Evolutionary conservation across 2,888 invertebrate species (phyloP).

Genomic region (Eilema griseolum): DNA sequence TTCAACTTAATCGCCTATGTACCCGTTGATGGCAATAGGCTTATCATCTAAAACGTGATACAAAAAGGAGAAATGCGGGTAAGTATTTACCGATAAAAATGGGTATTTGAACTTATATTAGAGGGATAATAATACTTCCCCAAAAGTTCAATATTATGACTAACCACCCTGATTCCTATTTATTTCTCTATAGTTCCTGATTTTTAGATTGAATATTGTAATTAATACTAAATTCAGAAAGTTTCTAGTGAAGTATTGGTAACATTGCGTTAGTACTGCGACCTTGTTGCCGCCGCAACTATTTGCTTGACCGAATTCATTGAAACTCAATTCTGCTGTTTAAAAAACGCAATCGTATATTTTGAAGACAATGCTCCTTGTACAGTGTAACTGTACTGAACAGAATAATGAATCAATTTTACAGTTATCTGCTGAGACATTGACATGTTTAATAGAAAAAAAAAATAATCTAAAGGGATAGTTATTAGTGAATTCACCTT

Average conservation of each 20-base stretch:
- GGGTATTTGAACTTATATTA: no score
- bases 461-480: constrained; percentile 15
- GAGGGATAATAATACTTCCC: background rate
- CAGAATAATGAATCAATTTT: constrained; percentile 32
- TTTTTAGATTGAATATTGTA: constrained; percentile 42
- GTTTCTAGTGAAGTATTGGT: constrained; percentile 56
- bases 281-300: constrained; percentile 66
- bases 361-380: constrained; percentile 49
- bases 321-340: constrained; percentile 60
- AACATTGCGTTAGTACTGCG: constrained; percentile 62
- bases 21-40: no score
- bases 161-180: background rate
- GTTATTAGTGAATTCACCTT: constrained; percentile 10
- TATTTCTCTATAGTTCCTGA: background rate
- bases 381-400: constrained; percentile 26
- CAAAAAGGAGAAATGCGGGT: no score
- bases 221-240: constrained; percentile 53
- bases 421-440: constrained; percentile 30
- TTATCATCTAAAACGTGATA: no score
- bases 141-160: background rate
- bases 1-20: no score
- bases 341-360: constrained; percentile 54
- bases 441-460: constrained; percentile 7
- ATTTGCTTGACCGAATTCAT: constrained; percentile 69
- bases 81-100: background rate